A percentile compares a stretch with the other conserved stretches of the same genome.
Evolutionary conservation across 2,888 invertebrate genomes (phyloP).

Genomic region (Clunio marinus): DNA sequence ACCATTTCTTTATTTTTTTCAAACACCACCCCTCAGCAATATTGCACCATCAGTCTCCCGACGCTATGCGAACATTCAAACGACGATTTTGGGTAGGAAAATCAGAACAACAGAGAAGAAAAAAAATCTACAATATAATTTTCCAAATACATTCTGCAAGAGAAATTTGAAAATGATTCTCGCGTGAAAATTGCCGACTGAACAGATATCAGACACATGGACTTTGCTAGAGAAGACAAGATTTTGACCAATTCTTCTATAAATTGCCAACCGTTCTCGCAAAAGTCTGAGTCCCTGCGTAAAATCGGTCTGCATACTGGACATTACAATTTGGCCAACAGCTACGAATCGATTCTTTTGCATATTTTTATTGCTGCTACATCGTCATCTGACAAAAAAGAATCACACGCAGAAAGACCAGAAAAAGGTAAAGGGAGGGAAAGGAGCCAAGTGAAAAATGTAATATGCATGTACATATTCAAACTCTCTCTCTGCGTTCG

Average conservation of each 20-base stretch:
- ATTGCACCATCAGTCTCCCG: background rate
- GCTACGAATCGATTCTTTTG: slow-evolving; percentile 18
- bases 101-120: slow-evolving; percentile 16
- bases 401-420: slow-evolving; percentile 1
- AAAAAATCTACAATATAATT: slow-evolving; percentile 21
- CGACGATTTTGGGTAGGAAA: background rate
- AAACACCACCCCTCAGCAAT: background rate
- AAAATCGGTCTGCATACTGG: slow-evolving; percentile 10
- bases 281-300: too few relatives aligned
- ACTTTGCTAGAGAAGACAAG: too few relatives aligned
- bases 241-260: too few relatives aligned
- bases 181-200: background rate
- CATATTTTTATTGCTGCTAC: background rate
- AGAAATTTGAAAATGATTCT: background rate
- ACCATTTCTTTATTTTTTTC: slow-evolving; percentile 11
- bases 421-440: background rate
- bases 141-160: slow-evolving; percentile 13
- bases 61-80: background rate
- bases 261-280: too few relatives aligned
- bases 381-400: slow-evolving; percentile 20
- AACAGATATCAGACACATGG: too few relatives aligned
- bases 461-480: too few relatives aligned
- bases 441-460: background rate
- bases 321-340: slow-evolving; percentile 18
- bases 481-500: background rate